These are phyloP conservation scores for Berghia stephanieae DNA, from an alignment of 1,140 invertebrate genomes.

Conservation along the genomic window DNA sequence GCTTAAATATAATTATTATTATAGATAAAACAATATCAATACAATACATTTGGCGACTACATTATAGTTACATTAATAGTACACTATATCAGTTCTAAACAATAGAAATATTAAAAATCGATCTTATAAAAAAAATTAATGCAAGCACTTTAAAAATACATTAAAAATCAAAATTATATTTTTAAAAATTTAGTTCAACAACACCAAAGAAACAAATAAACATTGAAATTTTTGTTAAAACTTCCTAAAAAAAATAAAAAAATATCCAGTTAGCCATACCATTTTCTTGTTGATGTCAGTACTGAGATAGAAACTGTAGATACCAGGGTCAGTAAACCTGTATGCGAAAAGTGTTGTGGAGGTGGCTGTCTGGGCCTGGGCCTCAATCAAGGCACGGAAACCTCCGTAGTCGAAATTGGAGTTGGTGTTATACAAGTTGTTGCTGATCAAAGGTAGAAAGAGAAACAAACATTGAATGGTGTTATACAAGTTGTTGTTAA, in stretches of 20 bases:
- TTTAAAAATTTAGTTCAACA: no score
- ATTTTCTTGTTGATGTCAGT: constrained; percentile 60
- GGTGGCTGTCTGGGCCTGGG: constrained; percentile 47
- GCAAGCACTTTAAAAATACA: no score
- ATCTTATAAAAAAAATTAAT: no score
- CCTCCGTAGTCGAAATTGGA: constrained; percentile 62
- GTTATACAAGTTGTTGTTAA: no score
- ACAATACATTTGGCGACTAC: no score
- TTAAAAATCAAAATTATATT: no score
- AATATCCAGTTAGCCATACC: constrained; percentile 45
- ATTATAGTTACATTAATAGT: no score
- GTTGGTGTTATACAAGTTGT: constrained; percentile 64
- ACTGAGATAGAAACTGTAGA: constrained; percentile 62
- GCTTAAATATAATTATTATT: no score
- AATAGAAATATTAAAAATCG: no score
- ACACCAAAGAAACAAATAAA: background rate
- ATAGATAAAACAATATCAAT: no score
- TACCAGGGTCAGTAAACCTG: constrained; percentile 58
- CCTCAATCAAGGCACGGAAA: constrained; percentile 55
- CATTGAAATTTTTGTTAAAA: background rate
- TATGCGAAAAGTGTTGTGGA: constrained; percentile 59
- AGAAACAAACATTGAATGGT: background rate
- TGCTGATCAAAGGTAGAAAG: constrained; percentile 39
- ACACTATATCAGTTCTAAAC: no score
- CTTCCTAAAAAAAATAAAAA: background rate